Conservation (phyloP, 2,888 invertebrate species). For the Agriopis aurantiaria region DNA sequence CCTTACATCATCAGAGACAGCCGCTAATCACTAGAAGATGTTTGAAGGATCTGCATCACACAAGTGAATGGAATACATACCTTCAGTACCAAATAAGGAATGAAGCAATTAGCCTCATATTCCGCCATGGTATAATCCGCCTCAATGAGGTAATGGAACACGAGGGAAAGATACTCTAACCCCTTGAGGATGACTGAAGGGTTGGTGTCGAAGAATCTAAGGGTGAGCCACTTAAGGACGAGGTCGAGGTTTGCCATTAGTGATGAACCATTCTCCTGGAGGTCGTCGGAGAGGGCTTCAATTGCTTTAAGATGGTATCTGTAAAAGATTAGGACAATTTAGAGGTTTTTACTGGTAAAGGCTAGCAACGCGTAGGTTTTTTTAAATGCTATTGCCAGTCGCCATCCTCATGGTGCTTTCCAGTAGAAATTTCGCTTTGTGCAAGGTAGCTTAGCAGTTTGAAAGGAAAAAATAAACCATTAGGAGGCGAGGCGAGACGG, state of each 20-base stretch:
- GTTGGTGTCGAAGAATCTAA: slow-evolving; percentile 99
- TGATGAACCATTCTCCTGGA: slow-evolving; percentile 91
- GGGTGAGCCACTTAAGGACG: slow-evolving; percentile 97
- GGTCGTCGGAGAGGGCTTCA: slow-evolving; percentile 94
- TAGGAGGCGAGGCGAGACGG: too few species aligned
- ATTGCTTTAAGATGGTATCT: slow-evolving; percentile 98
- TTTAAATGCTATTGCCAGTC: too few species aligned
- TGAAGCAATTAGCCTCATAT: slow-evolving; percentile 96
- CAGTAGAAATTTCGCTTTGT: too few species aligned
- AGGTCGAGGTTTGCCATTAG: slow-evolving; percentile 96
- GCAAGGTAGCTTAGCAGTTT: too few species aligned
- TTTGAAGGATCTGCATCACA: too few species aligned
- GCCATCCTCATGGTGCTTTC: too few species aligned
- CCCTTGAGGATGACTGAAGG: slow-evolving; percentile 98
- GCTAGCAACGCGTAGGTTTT: too few species aligned
- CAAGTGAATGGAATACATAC: slow-evolving; percentile 70
- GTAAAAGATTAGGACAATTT: slow-evolving; percentile 34
- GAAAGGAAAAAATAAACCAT: too few species aligned
- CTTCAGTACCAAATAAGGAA: slow-evolving; percentile 97
- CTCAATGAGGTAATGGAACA: slow-evolving; percentile 93
- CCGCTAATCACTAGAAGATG: too few species aligned
- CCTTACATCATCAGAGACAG: too few species aligned
- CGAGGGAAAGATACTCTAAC: slow-evolving; percentile 95
- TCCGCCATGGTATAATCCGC: slow-evolving; percentile 95
- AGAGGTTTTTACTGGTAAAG: neutral